These are phyloP conservation scores for Melinaea marsaeus DNA, from an alignment of 2,888 invertebrate species.

Conservation along the genomic window DNA sequence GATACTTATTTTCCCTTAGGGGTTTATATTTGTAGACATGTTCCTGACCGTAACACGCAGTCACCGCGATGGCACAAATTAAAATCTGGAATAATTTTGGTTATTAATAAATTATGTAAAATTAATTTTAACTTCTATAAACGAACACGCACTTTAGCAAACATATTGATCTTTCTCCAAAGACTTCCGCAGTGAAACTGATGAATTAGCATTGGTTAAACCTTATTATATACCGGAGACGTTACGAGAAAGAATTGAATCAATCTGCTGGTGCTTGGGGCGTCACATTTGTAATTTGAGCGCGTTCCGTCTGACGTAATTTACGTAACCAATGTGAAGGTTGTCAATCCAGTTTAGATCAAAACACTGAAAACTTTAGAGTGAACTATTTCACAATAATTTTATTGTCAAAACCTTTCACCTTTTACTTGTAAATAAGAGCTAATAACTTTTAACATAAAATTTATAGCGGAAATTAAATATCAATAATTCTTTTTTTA, in stretches of 20 bases:
- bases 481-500: not conserved
- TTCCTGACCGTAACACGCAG: constrained; percentile 49
- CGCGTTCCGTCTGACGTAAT: constrained; percentile 66
- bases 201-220: constrained; percentile 73
- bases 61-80: constrained; percentile 45
- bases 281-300: constrained; percentile 66
- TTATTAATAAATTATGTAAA: constrained; percentile 11
- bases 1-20: constrained; percentile 49
- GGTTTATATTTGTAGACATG: constrained; percentile 49
- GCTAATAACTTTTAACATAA: not conserved
- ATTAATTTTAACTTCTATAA: constrained; percentile 10
- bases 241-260: constrained; percentile 75
- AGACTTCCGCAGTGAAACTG: constrained; percentile 73
- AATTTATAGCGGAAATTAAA: not conserved
- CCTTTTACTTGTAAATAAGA: not conserved
- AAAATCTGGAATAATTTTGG: constrained; percentile 48
- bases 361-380: constrained; percentile 29
- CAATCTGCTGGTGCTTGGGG: constrained; percentile 65
- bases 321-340: constrained; percentile 76
- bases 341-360: constrained; percentile 41
- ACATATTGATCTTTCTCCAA: constrained; percentile 70
- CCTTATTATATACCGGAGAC: constrained; percentile 76
- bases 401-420: constrained; percentile 13
- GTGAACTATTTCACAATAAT: constrained; percentile 6
- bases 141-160: constrained; percentile 60